phyloP scores from a whole-genome alignment of 2,888 invertebrate genomes.

The Eristalinus sepulchralis region DNA sequence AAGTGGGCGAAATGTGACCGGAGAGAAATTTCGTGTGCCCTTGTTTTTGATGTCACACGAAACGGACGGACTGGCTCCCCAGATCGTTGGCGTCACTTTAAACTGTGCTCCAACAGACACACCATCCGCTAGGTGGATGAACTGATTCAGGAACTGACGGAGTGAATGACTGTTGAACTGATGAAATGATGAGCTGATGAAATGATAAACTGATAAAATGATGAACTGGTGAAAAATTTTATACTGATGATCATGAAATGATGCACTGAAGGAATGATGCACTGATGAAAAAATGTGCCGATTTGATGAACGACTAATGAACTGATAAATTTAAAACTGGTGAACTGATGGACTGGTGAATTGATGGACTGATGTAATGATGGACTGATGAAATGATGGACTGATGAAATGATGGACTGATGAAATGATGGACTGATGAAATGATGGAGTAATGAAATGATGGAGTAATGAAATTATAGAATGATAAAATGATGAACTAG shows the following conservation, averaged over 20 bases:
- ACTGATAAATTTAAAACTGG: not conserved
- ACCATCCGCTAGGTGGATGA: too few relatives aligned
- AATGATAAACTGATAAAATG: not conserved
- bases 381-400: not conserved
- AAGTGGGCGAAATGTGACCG: not conserved
- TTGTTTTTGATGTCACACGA: not conserved
- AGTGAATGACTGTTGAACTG: not conserved
- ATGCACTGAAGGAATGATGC: not conserved
- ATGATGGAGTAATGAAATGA: not conserved
- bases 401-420: not conserved
- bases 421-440: not conserved
- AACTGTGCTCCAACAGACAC: not conserved
- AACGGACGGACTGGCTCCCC: not conserved
- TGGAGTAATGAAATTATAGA: too few relatives aligned
- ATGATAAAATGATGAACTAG: too few relatives aligned
- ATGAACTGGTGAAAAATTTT: too few relatives aligned
- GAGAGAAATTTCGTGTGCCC: not conserved
- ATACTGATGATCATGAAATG: too few relatives aligned
- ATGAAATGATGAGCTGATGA: not conserved
- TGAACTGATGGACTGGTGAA: not conserved
- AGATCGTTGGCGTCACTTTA: not conserved
- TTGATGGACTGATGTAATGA: not conserved
- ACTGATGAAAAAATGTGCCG: too few relatives aligned
- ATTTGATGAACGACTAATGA: too few relatives aligned
- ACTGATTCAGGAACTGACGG: not conserved